Evolutionary conservation across 2,888 invertebrate species (phyloP), one percentile per base, ranked within the genome.

Genomic region (Erynnis tages): DNA sequence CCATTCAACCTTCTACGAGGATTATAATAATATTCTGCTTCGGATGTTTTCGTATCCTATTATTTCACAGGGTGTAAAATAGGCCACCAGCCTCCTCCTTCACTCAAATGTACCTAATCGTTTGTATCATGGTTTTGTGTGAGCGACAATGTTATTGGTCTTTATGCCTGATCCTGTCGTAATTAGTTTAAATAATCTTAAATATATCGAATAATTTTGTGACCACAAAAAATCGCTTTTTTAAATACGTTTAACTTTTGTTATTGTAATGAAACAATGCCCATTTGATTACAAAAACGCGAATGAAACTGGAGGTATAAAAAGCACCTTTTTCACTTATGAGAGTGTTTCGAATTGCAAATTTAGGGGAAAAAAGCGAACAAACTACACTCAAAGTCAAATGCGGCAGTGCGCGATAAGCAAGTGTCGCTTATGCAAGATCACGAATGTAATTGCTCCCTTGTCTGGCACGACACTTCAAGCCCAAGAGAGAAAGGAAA

Each of bases 391-490:
- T 86, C 76, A 79, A 82, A 87, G 84, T 87, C 86, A 81, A 82
- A 88, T 80, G 83, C 85, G 85, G 87, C 82, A 79, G 82, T 75
- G 77, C 73, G 81, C 77, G 88, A 88, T 89, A 89, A 89, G 81
- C 88, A 85, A 88, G 87, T 84, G 80, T 82, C 82, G 86, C 87
- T 90, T 90, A 90, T 90, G 90, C 90, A 87, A 88, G 90, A 90
- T 90, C 90, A 90, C 90, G 90, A 84, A 85, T 89, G 90, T 90
- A 90, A 90, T 90, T 90, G 90, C 90, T 88, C 88, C 88, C 88
- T 88, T 86, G 85, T 86, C 89, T 88, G 86, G 83, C 82, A 80
- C 84, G 86, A 89, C 88, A 89, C 86, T 89, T 83, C 76, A 77
- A 72, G 87, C 83, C 69, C 76, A 85, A 91, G 79, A 72, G 90